These are phyloP conservation scores for Oxytorus armatus DNA, from an alignment of 2,888 invertebrate genomes.

Conservation along the genomic window DNA sequence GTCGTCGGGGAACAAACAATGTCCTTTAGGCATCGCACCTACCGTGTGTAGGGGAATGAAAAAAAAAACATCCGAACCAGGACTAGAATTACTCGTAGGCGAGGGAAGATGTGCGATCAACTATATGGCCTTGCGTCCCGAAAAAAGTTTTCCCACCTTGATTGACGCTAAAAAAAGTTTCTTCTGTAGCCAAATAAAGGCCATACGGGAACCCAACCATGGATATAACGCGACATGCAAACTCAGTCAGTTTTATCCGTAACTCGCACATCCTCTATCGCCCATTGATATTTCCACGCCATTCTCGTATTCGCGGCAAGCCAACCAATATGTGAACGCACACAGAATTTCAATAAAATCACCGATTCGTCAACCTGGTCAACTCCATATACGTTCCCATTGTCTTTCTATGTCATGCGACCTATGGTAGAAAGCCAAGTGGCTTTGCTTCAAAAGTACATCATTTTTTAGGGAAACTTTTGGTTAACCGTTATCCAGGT, in stretches of 20 bases:
- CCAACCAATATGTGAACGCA: constrained; percentile 12
- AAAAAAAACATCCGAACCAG: not conserved
- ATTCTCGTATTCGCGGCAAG: not conserved
- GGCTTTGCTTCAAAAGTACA: not conserved
- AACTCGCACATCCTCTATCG: not conserved
- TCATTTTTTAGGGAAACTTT: not conserved
- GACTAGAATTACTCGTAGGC: constrained; percentile 9
- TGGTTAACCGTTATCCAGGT: not conserved
- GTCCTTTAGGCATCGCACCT: constrained; percentile 58
- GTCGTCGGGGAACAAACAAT: constrained; percentile 73
- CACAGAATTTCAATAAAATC: not conserved
- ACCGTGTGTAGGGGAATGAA: constrained; percentile 4
- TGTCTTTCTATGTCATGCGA: constrained; percentile 50
- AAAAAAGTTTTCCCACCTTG: constrained; percentile 34
- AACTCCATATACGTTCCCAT: constrained; percentile 65
- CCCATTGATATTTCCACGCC: not conserved
- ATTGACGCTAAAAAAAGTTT: constrained; percentile 60
- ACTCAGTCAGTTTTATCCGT: constrained; percentile 4
- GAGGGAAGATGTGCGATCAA: constrained; percentile 12
- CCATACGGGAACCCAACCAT: constrained; percentile 27
- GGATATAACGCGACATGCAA: constrained; percentile 13
- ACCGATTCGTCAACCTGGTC: constrained; percentile 5
- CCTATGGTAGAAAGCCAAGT: not conserved
- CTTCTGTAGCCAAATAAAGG: constrained; percentile 75
- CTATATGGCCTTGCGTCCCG: not conserved